phyloP scores from a whole-genome alignment of 2,888 invertebrate species.

The Spodoptera picta region DNA sequence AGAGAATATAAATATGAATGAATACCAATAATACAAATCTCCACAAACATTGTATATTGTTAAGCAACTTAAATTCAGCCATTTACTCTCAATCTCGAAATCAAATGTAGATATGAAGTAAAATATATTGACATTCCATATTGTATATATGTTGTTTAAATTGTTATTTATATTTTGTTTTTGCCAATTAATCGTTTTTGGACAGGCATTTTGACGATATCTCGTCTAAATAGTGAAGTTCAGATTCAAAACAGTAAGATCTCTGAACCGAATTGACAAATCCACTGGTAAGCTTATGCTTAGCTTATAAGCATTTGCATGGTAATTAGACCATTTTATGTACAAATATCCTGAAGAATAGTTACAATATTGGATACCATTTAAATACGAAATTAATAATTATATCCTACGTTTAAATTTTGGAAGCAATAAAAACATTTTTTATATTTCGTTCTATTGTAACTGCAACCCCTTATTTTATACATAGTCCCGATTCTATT shows the following conservation, averaged over 20 bases:
- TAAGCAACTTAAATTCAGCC: conserved; percentile 82
- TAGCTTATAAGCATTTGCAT: conserved; percentile 25
- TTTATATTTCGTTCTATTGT: conserved; percentile 29
- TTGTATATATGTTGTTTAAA: conserved; percentile 85
- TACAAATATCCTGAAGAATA: conserved; percentile 29
- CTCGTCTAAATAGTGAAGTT: conserved; percentile 8
- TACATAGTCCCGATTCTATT: too few relatives aligned
- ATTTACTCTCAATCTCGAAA: conserved; percentile 81
- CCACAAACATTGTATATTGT: conserved; percentile 82
- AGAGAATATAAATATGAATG: conserved; percentile 63
- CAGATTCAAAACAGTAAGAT: not conserved
- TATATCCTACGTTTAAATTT: conserved; percentile 20
- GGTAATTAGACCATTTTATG: conserved; percentile 28
- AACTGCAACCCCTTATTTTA: conserved; percentile 1
- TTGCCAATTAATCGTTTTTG: conserved; percentile 41
- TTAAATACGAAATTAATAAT: conserved; percentile 15
- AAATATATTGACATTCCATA: conserved; percentile 89
- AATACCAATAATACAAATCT: conserved; percentile 67
- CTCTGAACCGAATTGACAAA: conserved; percentile 14
- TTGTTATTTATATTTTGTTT: conserved; percentile 68
- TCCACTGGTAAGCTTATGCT: conserved; percentile 20
- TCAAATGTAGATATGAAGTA: conserved; percentile 86
- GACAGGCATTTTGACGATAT: conserved; percentile 20
- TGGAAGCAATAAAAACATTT: conserved; percentile 33
- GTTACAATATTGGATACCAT: conserved; percentile 18